Percentiles rank a stretch among this genome's conserved stretches.
These are phyloP conservation scores for Eupeodes latifasciatus DNA, from an alignment of 2,888 invertebrate genomes.

Conservation along the genomic window DNA sequence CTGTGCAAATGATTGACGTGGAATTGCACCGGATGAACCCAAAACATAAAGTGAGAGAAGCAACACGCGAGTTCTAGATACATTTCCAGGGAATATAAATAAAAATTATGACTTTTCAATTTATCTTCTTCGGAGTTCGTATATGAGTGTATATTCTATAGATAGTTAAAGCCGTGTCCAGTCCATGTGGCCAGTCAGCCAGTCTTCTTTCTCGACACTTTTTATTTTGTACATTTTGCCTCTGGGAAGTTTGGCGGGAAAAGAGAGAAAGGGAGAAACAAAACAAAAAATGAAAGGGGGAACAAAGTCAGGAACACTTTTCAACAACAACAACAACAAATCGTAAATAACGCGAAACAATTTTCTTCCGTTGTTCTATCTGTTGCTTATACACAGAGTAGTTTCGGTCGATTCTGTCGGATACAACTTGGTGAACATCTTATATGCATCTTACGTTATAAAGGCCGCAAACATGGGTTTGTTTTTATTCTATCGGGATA, in stretches of 20 bases:
- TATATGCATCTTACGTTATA: constrained; percentile 20
- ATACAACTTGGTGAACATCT: constrained; percentile 15
- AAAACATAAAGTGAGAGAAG: constrained; percentile 30
- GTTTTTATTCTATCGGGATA: constrained; percentile 39
- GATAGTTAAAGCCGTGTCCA: background rate
- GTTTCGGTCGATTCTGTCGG: constrained; percentile 20
- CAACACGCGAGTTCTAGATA: constrained; percentile 32
- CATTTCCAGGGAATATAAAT: constrained; percentile 62
- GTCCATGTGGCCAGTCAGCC: background rate
- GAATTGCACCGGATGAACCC: constrained; percentile 67
- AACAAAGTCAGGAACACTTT: background rate
- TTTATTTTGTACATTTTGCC: constrained; percentile 6
- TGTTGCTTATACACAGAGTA: background rate
- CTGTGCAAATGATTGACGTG: constrained; percentile 70
- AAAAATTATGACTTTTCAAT: constrained; percentile 75
- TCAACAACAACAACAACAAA: constrained; percentile 67
- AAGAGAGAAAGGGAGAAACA: background rate
- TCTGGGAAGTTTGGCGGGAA: background rate
- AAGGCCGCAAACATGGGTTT: constrained; percentile 27
- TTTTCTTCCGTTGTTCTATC: constrained; percentile 70
- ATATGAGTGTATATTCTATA: background rate
- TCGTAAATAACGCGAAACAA: constrained; percentile 73
- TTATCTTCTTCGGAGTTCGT: constrained; percentile 52
- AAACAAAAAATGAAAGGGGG: background rate
- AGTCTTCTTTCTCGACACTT: constrained; percentile 28